phyloP scores from a whole-genome alignment of 2,113 vertebrate species.

The Menidia beryllina region DNA sequence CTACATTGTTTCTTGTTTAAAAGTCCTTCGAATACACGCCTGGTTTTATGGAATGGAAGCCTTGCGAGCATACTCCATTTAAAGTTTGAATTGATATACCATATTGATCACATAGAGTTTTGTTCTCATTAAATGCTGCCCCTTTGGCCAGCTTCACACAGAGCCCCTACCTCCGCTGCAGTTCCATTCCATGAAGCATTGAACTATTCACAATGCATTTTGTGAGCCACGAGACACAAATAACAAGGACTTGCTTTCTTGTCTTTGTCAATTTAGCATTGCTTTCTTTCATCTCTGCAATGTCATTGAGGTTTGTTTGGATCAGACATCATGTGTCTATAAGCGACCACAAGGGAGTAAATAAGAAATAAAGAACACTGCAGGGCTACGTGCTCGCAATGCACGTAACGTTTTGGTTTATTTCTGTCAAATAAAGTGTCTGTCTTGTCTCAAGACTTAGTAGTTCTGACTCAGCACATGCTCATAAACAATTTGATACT shows the following conservation, averaged over 20 bases:
- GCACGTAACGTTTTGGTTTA: constrained; percentile 22
- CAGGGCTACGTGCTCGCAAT: constrained; percentile 1
- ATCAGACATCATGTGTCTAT: constrained; percentile 18
- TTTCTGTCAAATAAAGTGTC: constrained; percentile 16
- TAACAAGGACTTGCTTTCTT: constrained; percentile 46
- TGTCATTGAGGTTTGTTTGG: constrained; percentile 31
- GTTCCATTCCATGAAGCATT: constrained; percentile 43
- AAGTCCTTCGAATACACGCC: constrained; percentile 43
- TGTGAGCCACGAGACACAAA: constrained; percentile 53
- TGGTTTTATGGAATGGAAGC: constrained; percentile 48
- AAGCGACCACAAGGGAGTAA: constrained; percentile 16
- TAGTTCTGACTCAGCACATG: not conserved
- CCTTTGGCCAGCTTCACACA: constrained; percentile 63
- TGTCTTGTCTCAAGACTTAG: not conserved
- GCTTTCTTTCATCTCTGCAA: constrained; percentile 37
- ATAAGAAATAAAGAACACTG: constrained; percentile 22
- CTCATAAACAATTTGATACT: not conserved
- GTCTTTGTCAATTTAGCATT: constrained; percentile 58
- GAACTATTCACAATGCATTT: constrained; percentile 55
- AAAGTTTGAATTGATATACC: constrained; percentile 67
- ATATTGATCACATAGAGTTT: constrained; percentile 75
- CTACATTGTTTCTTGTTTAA: constrained; percentile 27
- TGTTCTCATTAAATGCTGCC: constrained; percentile 73
- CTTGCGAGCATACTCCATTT: constrained; percentile 66
- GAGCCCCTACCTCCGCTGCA: constrained; percentile 40